Evolutionary conservation across 2,113 vertebrate species (phyloP).

Genomic region (Podarcis raffonei): DNA sequence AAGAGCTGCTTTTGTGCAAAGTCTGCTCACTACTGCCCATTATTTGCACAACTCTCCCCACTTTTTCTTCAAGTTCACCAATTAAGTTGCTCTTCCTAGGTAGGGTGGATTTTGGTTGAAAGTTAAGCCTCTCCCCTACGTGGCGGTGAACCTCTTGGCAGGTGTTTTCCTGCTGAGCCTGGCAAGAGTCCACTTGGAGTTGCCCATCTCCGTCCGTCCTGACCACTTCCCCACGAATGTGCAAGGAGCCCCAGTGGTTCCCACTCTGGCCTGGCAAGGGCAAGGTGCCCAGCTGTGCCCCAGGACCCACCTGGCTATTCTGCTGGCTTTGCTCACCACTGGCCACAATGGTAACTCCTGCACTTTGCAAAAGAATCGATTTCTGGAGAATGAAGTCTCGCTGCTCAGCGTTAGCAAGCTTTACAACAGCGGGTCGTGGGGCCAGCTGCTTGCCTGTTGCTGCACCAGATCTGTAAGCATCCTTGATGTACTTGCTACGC

Average conservation of each 20-base stretch:
- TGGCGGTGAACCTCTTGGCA: conserved; percentile 19
- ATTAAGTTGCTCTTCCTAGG: conserved; percentile 44
- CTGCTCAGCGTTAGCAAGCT: conserved; percentile 73
- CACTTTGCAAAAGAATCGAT: conserved; percentile 74
- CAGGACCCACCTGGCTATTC: conserved; percentile 36
- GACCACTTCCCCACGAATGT: conserved; percentile 45
- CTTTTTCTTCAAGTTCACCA: conserved; percentile 37
- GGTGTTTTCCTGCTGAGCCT: conserved; percentile 46
- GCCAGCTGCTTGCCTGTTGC: conserved; percentile 43
- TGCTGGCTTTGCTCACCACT: conserved; percentile 61
- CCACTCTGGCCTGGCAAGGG: conserved; percentile 57
- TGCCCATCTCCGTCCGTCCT: conserved; percentile 36
- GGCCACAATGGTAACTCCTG: conserved; percentile 73
- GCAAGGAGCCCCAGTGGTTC: conserved; percentile 36
- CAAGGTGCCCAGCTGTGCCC: conserved; percentile 50
- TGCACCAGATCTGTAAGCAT: conserved; percentile 72
- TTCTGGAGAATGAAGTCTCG: conserved; percentile 82
- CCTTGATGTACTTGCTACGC: conserved; percentile 77
- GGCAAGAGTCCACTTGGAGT: background rate
- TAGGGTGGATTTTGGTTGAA: conserved; percentile 47
- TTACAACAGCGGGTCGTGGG: conserved; percentile 79
- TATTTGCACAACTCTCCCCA: conserved; percentile 33
- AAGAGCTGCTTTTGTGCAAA: conserved; percentile 15
- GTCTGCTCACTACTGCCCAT: conserved; percentile 38
- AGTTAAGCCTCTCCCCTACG: conserved; percentile 45